phyloP scores from a whole-genome alignment of 2,797 vertebrate genomes.

The Caiman crocodilus region DNA sequence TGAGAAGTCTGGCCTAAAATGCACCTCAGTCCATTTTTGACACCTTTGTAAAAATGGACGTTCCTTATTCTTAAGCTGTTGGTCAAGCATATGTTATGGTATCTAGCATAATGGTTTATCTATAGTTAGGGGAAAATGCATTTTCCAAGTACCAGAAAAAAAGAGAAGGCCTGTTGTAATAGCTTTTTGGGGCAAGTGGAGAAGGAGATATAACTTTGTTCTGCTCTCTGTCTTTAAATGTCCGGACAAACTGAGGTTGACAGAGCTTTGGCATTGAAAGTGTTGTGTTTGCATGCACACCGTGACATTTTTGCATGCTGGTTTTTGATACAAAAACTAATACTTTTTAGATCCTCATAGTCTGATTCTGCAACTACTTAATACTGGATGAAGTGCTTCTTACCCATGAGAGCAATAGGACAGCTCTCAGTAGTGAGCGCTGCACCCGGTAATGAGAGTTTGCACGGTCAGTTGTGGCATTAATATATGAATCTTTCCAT shows the following conservation, averaged over 20 bases:
- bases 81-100: no score
- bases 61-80: background rate
- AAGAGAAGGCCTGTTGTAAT: background rate
- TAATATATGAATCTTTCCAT: accelerated
- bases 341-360: conserved; percentile 5
- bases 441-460: background rate
- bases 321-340: background rate
- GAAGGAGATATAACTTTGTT: background rate
- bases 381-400: conserved; percentile 10
- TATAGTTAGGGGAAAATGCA: no score
- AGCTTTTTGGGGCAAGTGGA: background rate
- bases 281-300: background rate
- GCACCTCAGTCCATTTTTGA: conserved; percentile 2
- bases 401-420: background rate
- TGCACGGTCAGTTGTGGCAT: background rate
- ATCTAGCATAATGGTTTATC: no score
- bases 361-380: background rate
- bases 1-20: conserved; percentile 8
- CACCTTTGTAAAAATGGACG: background rate
- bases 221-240: background rate
- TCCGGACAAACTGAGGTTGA: background rate
- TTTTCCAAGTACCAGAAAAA: background rate
- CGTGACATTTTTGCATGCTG: background rate
- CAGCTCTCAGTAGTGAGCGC: background rate
- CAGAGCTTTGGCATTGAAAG: background rate